These are phyloP conservation scores for Cichladusa arquata DNA, from an alignment of 2,113 vertebrate genomes.

Conservation along the genomic window DNA sequence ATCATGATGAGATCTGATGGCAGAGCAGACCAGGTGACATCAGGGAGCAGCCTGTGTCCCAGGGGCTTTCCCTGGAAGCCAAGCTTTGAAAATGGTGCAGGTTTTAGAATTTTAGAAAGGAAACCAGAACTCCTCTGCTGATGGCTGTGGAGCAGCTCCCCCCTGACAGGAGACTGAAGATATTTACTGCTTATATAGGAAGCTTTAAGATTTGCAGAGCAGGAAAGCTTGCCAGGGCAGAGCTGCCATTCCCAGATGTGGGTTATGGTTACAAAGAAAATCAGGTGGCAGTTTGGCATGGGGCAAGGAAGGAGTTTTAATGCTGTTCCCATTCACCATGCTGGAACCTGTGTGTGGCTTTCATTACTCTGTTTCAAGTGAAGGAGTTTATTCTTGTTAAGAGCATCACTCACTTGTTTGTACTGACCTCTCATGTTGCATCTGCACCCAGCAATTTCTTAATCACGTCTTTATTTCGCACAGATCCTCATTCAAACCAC, in stretches of 20 bases:
- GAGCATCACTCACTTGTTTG: slow-evolving; percentile 28
- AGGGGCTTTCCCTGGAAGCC: neutral
- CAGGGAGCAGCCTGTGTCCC: neutral
- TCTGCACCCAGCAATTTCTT: slow-evolving; percentile 22
- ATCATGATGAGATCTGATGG: neutral
- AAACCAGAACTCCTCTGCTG: neutral
- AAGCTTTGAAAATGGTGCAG: neutral
- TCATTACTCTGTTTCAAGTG: neutral
- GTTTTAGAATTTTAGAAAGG: neutral
- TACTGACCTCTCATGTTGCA: neutral
- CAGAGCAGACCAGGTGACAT: neutral
- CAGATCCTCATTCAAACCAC: slow-evolving; percentile 87
- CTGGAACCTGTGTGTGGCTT: neutral
- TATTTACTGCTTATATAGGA: accelerated
- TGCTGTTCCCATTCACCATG: neutral
- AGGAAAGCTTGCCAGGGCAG: neutral
- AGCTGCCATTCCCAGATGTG: neutral
- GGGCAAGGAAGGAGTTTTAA: neutral
- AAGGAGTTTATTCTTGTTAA: slow-evolving; percentile 34
- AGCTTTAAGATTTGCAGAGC: neutral
- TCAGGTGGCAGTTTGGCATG: neutral
- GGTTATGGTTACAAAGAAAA: neutral
- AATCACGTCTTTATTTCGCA: slow-evolving; percentile 65
- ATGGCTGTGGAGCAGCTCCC: neutral
- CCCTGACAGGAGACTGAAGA: neutral